A percentile compares a stretch with the other conserved stretches of the same genome.
Conservation (phyloP, 2,888 invertebrate genomes). For the Scaptomyza polygonia region DNA sequence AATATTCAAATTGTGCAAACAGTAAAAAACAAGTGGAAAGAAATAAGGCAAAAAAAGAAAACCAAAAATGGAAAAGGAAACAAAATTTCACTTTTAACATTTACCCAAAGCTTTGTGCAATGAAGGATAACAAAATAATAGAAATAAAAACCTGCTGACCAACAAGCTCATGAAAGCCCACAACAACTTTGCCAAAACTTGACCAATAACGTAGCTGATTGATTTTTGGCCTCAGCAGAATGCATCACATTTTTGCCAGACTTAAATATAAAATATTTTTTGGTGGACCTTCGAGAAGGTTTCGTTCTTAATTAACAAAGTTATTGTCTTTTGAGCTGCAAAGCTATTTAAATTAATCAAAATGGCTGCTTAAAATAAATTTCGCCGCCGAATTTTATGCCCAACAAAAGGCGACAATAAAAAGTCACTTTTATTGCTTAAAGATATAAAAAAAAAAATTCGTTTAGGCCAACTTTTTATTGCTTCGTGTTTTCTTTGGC, state of each 20-base stretch:
- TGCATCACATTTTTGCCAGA: not conserved
- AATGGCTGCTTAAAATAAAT: slow-evolving; percentile 37
- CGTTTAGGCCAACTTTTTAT: slow-evolving; percentile 1
- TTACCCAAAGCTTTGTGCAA: slow-evolving; percentile 21
- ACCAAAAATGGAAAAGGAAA: slow-evolving; percentile 17
- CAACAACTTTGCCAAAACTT: slow-evolving; percentile 11
- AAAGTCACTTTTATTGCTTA: slow-evolving; percentile 53
- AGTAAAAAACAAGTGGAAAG: slow-evolving; percentile 35
- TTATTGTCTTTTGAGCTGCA: slow-evolving; percentile 2
- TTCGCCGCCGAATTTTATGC: slow-evolving; percentile 40
- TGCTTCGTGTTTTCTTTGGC: slow-evolving; percentile 5
- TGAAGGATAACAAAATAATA: slow-evolving; percentile 35
- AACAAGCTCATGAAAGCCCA: slow-evolving; percentile 7
- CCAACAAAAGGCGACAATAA: slow-evolving; percentile 39
- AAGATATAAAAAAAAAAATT: too few species aligned
- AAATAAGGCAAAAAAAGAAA: slow-evolving; percentile 4
- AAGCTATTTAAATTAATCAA: slow-evolving; percentile 48
- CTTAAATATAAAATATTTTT: too few species aligned
- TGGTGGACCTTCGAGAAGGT: slow-evolving; percentile 33
- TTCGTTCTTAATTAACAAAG: slow-evolving; percentile 51
- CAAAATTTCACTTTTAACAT: slow-evolving; percentile 27
- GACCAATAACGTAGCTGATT: slow-evolving; percentile 37
- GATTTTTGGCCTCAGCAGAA: slow-evolving; percentile 40
- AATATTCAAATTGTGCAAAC: slow-evolving; percentile 61
- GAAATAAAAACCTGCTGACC: slow-evolving; percentile 42